Conservation (phyloP, 2,888 invertebrate species). For the Dicycla oo region DNA sequence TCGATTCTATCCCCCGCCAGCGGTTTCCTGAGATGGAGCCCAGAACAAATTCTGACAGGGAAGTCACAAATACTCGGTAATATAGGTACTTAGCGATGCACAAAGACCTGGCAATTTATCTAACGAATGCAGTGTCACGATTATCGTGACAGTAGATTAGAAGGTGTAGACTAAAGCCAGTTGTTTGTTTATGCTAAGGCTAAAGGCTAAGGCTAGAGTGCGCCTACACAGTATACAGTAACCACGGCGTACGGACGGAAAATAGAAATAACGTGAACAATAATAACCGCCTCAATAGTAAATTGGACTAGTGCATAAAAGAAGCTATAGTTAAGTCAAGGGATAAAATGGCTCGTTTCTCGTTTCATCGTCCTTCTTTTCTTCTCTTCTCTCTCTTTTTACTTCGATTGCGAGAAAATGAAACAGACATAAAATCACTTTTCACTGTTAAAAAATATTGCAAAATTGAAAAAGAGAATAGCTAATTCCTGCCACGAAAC, state of each 20-base stretch:
- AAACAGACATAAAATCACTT: too few relatives aligned
- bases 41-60: background rate
- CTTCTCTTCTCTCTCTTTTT: too few relatives aligned
- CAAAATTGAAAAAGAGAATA: too few relatives aligned
- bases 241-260: constrained; percentile 3
- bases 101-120: constrained; percentile 46
- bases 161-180: constrained; percentile 46
- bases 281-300: too few relatives aligned
- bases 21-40: background rate
- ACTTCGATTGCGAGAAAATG: too few relatives aligned
- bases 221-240: constrained; percentile 38
- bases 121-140: constrained; percentile 54
- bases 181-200: constrained; percentile 46
- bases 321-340: too few relatives aligned
- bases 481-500: too few relatives aligned
- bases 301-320: too few relatives aligned
- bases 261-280: background rate
- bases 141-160: constrained; percentile 58
- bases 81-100: constrained; percentile 48
- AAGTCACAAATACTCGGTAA: constrained; percentile 25
- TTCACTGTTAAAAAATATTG: too few relatives aligned
- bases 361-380: too few relatives aligned
- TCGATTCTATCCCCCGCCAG: background rate
- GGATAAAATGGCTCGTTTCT: too few relatives aligned
- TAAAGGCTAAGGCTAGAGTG: constrained; percentile 43